phyloP scores from a whole-genome alignment of 2,113 vertebrate genomes.

The Toxotes chatareus region DNA sequence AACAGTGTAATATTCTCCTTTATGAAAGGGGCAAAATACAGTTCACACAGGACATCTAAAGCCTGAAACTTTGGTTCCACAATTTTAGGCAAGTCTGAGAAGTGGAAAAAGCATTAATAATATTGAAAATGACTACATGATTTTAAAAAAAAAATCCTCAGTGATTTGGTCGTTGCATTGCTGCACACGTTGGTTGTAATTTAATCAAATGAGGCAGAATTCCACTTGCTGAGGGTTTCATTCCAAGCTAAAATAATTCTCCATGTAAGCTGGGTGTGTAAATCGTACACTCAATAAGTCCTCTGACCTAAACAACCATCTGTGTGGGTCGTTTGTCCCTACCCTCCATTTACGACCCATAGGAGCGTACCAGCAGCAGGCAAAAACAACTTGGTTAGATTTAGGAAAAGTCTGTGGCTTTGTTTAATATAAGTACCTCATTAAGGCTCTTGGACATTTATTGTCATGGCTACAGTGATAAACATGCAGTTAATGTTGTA shows the following conservation, averaged over 20 bases:
- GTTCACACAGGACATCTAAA: conserved; percentile 37
- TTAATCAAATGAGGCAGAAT: too few species aligned
- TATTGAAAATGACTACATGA: not conserved
- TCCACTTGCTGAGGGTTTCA: too few species aligned
- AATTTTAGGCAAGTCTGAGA: conserved; percentile 8
- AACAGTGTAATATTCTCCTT: conserved; percentile 76
- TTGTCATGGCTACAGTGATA: not conserved
- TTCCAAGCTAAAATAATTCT: too few species aligned
- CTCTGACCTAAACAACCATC: not conserved
- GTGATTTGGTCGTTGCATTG: not conserved
- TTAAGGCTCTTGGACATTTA: too few species aligned
- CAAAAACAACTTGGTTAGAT: too few species aligned
- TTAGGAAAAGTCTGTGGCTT: too few species aligned
- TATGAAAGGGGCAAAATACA: conserved; percentile 54
- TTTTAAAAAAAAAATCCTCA: not conserved
- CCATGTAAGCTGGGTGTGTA: not conserved
- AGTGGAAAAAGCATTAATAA: not conserved
- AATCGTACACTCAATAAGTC: not conserved
- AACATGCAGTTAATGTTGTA: not conserved
- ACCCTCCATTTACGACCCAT: not conserved
- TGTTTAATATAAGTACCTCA: too few species aligned
- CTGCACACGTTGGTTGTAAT: too few species aligned
- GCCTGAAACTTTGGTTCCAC: conserved; percentile 40
- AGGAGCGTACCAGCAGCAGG: too few species aligned
- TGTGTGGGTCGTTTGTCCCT: too few species aligned